Evolutionary conservation across 2,113 vertebrate species (phyloP).

Genomic region (Piaya cayana): DNA sequence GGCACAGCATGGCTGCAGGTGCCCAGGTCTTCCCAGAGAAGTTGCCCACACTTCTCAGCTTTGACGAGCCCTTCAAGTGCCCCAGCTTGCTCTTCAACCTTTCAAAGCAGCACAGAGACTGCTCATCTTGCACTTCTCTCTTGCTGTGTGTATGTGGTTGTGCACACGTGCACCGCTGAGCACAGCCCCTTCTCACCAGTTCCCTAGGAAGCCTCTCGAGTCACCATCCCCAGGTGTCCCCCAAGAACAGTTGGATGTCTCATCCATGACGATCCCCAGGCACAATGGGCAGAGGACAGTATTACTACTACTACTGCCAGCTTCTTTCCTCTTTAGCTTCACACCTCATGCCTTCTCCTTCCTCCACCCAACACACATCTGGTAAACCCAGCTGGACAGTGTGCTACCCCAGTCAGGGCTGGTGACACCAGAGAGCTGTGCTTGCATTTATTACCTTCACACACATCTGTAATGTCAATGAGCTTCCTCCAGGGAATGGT

Average conservation of each 20-base stretch:
- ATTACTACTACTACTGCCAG: neutral
- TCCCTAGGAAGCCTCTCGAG: neutral
- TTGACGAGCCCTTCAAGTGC: neutral
- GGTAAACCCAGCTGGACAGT: neutral
- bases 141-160: rapidly evolving
- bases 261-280: rapidly evolving
- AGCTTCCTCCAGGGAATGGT: neutral
- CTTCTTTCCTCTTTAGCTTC: neutral
- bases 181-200: neutral
- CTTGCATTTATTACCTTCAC: neutral
- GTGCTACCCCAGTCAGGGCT: neutral
- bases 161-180: neutral
- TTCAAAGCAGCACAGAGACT: neutral
- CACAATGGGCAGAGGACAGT: neutral
- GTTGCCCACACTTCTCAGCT: neutral
- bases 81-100: neutral
- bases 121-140: neutral
- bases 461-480: neutral
- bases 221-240: neutral
- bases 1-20: neutral
- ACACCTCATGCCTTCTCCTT: neutral
- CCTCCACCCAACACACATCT: neutral
- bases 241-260: neutral
- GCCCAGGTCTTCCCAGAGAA: neutral
- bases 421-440: neutral